These are phyloP conservation scores for Myotis brandtii DNA, from an alignment of 2,113 vertebrate genomes.

Conservation along the genomic window DNA sequence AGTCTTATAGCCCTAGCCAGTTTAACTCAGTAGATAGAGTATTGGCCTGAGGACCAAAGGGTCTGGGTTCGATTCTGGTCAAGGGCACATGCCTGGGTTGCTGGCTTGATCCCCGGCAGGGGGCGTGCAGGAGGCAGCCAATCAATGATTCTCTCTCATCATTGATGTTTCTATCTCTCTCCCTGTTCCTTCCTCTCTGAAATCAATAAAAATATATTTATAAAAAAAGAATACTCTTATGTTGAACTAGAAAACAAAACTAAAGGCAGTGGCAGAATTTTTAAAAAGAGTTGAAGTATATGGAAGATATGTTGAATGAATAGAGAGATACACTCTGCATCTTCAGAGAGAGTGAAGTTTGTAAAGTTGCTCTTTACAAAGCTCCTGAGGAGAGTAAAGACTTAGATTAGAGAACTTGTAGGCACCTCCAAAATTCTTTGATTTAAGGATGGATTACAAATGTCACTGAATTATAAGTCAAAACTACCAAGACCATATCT, in stretches of 20 bases:
- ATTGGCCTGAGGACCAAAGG: no score
- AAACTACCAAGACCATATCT: not conserved
- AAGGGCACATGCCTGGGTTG: no score
- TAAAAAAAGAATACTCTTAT: not conserved
- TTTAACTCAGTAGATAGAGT: no score
- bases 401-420: not conserved
- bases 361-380: not conserved
- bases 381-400: not conserved
- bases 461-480: not conserved
- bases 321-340: not conserved
- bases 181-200: no score
- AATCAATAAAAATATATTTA: no score
- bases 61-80: no score
- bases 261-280: not conserved
- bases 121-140: accelerated
- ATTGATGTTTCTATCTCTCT: no score
- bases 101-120: no score
- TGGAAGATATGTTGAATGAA: not conserved
- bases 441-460: not conserved
- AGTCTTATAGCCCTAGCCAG: not conserved
- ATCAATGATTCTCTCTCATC: no score
- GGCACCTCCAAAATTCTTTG: not conserved
- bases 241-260: not conserved
- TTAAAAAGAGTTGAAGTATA: not conserved
- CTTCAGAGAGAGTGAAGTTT: not conserved